Base-by-base conservation (phyloP, 2,888 invertebrate species). In the Timema podura region DNA sequence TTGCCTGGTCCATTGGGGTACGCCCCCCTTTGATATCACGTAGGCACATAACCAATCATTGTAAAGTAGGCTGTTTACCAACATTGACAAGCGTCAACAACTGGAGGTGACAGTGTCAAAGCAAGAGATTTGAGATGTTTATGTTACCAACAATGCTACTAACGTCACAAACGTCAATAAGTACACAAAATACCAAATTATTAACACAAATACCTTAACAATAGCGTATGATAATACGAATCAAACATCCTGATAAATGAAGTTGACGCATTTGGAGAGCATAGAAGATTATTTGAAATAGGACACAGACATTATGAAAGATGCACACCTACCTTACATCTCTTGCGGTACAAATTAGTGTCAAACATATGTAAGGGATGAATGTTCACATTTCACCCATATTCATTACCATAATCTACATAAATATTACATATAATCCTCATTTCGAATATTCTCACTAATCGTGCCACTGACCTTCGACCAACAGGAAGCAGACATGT, bases 381-480 rank as follows among this genome's bases (percentile, higher is more conserved):
- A 68, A 48, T 68, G 16, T 59, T 68, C 59, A 68, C 51, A 70
- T 64, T 64, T 72, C 70, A 73, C 65, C 70, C 72, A 68, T 70
- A 72, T 68, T 72, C 72, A 68, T 64, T 67, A 15, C 65, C 66
- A 49, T 68, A 68, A 71, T 73, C 70, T 67, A 65, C 48, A 68
- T 59, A 65, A 70, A 72, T 69, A 70, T 68, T 64, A 70, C 69
- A 67, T 67, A 69, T 70, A 64, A 64, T 64, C 64, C 48, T 48
- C 71, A 72, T 72, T 73, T 72, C 70, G 70, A 72, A 70, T 70
- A 73, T 70, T 71, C 68, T 70, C 30, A 72, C 74, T 70, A 76
- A 77, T 75, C 75, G 77, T 77, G 77, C 78, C 78, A 79, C 77
- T 78, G 79, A 79, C 79, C 79, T 79, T 79, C 79, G 77, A 77